These are phyloP conservation scores for Mamestra brassicae DNA, from an alignment of 2,888 invertebrate genomes.

Conservation along the genomic window DNA sequence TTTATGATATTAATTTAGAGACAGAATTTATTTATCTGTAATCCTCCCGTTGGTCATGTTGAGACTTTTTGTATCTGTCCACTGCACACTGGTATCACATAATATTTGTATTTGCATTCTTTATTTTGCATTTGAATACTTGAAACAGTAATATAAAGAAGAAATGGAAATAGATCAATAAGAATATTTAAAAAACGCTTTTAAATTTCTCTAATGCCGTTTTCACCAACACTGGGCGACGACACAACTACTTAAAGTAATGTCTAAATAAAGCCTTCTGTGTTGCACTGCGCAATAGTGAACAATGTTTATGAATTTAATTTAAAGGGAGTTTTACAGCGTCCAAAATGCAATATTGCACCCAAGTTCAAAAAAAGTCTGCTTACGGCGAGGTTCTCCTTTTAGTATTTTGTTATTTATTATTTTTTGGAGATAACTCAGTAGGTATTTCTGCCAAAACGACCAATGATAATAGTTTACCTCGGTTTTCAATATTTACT, in stretches of 20 bases:
- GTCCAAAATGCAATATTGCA: slow-evolving; percentile 4
- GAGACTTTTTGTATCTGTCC: background rate
- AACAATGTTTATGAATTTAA: background rate
- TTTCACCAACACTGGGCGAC: background rate
- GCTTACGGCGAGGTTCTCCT: background rate
- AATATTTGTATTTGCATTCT: background rate
- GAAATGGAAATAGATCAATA: background rate
- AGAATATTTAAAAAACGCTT: slow-evolving; percentile 10
- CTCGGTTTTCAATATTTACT: background rate
- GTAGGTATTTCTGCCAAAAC: background rate
- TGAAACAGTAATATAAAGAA: no score
- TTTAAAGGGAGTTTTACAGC: background rate
- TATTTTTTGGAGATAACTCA: background rate
- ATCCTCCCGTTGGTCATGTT: background rate
- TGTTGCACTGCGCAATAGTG: background rate
- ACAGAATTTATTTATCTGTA: slow-evolving; percentile 9
- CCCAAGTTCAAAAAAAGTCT: slow-evolving; percentile 26
- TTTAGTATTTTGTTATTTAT: background rate
- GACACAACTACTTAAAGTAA: background rate
- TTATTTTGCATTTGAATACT: background rate
- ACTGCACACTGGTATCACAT: no score
- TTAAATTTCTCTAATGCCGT: slow-evolving; percentile 2
- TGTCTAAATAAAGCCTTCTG: background rate
- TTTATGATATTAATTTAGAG: slow-evolving; percentile 5
- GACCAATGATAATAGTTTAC: background rate